phyloP scores from a whole-genome alignment of 2,113 vertebrate genomes.

The Hippocampus barbouri region DNA sequence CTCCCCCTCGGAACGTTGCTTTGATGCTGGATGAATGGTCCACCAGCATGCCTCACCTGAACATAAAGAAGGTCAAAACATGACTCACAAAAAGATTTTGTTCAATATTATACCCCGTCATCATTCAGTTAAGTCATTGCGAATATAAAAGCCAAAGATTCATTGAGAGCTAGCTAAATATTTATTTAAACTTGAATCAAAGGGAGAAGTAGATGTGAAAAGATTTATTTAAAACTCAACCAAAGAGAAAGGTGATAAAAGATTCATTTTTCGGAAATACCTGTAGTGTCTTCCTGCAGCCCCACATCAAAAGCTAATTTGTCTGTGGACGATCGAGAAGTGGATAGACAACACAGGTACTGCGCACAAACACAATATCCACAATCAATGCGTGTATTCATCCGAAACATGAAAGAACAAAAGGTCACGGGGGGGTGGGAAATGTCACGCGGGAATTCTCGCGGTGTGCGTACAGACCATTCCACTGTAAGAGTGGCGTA shows the following conservation, averaged over 20 bases:
- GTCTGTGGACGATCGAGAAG: constrained; percentile 92
- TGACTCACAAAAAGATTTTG: not conserved
- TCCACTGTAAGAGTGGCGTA: constrained; percentile 94
- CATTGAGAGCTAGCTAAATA: not conserved
- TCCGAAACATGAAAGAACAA: not conserved
- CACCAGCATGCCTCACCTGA: constrained; percentile 86
- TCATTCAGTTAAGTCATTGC: not conserved
- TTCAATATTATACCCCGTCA: not conserved
- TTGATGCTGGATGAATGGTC: constrained; percentile 76
- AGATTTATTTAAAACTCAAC: not conserved
- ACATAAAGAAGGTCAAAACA: constrained; percentile 9
- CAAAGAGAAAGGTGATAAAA: not conserved
- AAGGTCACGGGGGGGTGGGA: not conserved
- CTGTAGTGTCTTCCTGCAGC: constrained; percentile 90
- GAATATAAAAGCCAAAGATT: not conserved
- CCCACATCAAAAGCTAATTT: constrained; percentile 96
- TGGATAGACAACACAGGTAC: constrained; percentile 93
- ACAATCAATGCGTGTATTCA: not conserved
- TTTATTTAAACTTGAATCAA: not conserved
- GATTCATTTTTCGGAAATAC: constrained; percentile 40
- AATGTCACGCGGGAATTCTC: not conserved
- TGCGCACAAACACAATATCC: constrained; percentile 54
- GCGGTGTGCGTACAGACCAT: constrained; percentile 78
- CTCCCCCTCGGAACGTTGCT: constrained; percentile 82
- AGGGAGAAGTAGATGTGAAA: not conserved